Evolutionary conservation across 2,888 invertebrate species (phyloP).

Genomic region (Lasioglossum marginatum): DNA sequence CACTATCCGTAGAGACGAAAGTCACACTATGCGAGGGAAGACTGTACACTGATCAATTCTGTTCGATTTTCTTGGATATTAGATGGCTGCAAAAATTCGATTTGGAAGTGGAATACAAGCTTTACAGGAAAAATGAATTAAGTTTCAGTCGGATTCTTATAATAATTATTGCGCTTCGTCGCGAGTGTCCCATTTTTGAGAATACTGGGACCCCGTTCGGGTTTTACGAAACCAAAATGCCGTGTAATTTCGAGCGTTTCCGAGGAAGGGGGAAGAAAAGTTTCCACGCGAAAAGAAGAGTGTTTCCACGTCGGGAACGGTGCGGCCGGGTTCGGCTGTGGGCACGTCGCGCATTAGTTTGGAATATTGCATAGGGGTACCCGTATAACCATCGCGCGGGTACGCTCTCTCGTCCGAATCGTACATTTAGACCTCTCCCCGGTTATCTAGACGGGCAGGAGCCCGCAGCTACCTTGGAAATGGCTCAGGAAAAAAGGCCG

Average conservation of each 20-base stretch:
- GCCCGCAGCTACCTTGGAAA: slow-evolving; percentile 79
- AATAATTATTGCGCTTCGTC: not conserved
- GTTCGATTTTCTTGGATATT: not conserved
- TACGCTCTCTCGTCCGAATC: slow-evolving; percentile 73
- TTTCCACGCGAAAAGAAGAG: not conserved
- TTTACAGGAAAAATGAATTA: no score
- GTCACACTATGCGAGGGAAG: no score
- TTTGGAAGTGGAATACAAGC: no score
- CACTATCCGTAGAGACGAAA: no score
- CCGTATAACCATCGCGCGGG: slow-evolving; percentile 78
- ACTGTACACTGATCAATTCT: not conserved
- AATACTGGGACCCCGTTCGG: not conserved
- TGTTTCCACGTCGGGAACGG: slow-evolving; percentile 47
- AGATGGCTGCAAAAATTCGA: no score
- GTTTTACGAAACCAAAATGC: not conserved
- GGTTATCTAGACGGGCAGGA: slow-evolving; percentile 78
- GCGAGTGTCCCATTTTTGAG: not conserved
- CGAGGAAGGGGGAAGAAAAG: not conserved
- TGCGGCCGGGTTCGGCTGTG: slow-evolving; percentile 66
- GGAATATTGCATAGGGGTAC: slow-evolving; percentile 80
- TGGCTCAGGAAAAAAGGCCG: slow-evolving; percentile 66
- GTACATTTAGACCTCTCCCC: slow-evolving; percentile 76
- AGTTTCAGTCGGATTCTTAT: no score
- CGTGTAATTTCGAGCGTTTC: not conserved
- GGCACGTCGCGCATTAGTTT: slow-evolving; percentile 75